Conservation (phyloP, 2,113 vertebrate genomes). For the Synodontis membranacea region DNA sequence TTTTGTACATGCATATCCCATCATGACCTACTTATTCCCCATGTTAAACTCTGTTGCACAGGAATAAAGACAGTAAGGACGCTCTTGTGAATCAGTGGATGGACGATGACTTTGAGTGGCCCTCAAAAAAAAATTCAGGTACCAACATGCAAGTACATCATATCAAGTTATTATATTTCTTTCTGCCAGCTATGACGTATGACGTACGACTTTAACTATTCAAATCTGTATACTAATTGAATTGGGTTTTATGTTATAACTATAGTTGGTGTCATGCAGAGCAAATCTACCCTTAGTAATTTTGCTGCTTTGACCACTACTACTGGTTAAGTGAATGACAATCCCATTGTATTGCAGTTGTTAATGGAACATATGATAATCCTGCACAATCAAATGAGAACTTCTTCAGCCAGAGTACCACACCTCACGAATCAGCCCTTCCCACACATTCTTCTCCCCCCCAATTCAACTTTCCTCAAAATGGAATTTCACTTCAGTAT, state of each 20-base stretch:
- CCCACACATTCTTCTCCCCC: neutral
- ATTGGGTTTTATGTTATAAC: neutral
- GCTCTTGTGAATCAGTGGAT: conserved; percentile 55
- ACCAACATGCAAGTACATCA: neutral
- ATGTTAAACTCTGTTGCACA: conserved; percentile 11
- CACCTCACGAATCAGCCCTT: neutral
- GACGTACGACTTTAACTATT: neutral
- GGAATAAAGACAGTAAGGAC: conserved; percentile 47
- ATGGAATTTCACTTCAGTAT: neutral
- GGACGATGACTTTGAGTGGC: conserved; percentile 59
- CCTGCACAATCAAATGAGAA: neutral
- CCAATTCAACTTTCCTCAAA: neutral
- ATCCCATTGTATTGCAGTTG: conserved; percentile 27
- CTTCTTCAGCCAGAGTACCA: neutral
- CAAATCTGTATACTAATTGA: neutral
- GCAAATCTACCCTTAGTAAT: neutral
- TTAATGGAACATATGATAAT: conserved; percentile 11
- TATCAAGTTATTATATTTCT: neutral
- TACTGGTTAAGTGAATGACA: neutral
- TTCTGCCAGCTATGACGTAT: neutral
- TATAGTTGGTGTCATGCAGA: neutral
- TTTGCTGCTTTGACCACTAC: neutral
- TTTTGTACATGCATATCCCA: neutral
- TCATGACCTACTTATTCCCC: neutral
- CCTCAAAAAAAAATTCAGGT: conserved; percentile 41